Evolutionary conservation across 1,140 invertebrate genomes (phyloP).

Genomic region (Macrocentrus cingulum): DNA sequence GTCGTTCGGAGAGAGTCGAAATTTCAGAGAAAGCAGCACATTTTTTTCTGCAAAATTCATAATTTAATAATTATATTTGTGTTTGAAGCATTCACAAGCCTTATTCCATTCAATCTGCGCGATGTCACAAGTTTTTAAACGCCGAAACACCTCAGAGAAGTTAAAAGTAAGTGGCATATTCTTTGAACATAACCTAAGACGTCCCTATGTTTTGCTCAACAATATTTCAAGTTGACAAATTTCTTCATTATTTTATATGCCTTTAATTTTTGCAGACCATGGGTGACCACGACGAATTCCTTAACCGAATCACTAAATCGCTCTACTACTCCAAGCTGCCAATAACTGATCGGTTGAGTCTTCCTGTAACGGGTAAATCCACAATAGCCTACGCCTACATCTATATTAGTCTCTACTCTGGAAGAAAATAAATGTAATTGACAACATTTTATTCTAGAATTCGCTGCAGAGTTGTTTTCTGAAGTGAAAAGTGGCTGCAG

Average conservation of each 20-base stretch:
- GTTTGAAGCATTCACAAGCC: too few species aligned
- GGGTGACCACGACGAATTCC: conserved; percentile 71
- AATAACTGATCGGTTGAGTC: conserved; percentile 69
- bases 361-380: conserved; percentile 78
- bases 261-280: conserved; percentile 60
- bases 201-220: conserved; percentile 14
- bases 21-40: too few species aligned
- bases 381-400: too few species aligned
- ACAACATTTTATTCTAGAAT: conserved; percentile 60
- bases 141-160: conserved; percentile 37
- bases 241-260: conserved; percentile 3
- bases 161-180: conserved; percentile 38
- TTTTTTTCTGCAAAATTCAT: too few species aligned
- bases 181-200: background rate
- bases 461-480: conserved; percentile 81
- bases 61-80: too few species aligned
- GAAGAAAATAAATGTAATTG: background rate
- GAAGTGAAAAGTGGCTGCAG: conserved; percentile 69
- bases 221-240: conserved; percentile 6
- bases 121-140: too few species aligned
- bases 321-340: conserved; percentile 82
- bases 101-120: too few species aligned
- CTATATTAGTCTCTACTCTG: conserved; percentile 10
- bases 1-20: too few species aligned
- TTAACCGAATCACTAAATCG: conserved; percentile 79